These are phyloP conservation scores for Heliocidaris erythrogramma DNA, from an alignment of 35 echinoderm and acorn worm genomes.

Conservation along the genomic window DNA sequence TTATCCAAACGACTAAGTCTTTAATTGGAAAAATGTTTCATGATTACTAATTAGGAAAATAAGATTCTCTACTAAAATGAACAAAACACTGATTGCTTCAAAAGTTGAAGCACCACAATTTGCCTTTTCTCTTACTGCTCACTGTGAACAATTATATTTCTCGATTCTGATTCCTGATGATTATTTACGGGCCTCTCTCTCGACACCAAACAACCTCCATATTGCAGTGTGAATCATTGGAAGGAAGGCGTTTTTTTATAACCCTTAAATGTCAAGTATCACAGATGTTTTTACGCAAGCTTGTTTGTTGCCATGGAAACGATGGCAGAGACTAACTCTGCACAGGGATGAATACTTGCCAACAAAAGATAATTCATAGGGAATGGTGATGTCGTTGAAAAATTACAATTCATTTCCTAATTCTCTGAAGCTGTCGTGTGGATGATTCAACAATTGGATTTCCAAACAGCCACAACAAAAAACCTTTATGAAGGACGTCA, in stretches of 20 bases:
- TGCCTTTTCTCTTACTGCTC: too few relatives aligned
- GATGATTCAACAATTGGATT: not conserved
- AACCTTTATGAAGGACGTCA: not conserved
- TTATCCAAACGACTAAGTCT: too few relatives aligned
- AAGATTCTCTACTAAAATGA: too few relatives aligned
- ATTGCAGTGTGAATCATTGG: not conserved
- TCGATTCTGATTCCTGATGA: not conserved
- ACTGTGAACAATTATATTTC: not conserved
- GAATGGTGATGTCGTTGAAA: not conserved
- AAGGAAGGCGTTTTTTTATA: not conserved
- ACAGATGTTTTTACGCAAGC: not conserved
- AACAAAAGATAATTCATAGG: not conserved
- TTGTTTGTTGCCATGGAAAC: not conserved
- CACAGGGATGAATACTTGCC: not conserved
- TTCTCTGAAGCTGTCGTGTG: not conserved
- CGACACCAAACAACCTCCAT: not conserved
- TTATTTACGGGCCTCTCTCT: not conserved
- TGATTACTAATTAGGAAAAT: too few relatives aligned
- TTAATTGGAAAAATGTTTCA: too few relatives aligned
- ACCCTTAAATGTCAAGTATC: slow-evolving; percentile 2
- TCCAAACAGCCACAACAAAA: not conserved
- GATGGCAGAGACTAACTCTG: not conserved
- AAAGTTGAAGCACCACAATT: too few relatives aligned
- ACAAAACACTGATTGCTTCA: too few relatives aligned
- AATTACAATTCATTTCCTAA: not conserved